Evolutionary conservation across 1,140 invertebrate genomes (phyloP), one percentile per base, ranked within the genome.

Genomic region (Atta colombica): DNA sequence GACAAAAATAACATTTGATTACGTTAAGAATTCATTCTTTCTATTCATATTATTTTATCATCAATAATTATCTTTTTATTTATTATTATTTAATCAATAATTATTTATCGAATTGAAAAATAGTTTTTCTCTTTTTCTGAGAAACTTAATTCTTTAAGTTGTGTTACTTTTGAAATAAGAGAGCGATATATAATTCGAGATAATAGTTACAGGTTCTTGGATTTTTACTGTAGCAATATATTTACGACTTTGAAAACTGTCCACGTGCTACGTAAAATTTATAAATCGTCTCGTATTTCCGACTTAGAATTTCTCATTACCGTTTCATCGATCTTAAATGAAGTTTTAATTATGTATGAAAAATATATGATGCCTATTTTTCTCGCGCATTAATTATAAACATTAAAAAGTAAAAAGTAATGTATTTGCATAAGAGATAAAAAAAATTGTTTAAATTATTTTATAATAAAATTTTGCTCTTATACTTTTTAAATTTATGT

Each of bases 311-410:
- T 16, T 53, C 18, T 66, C 25, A 28, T 80, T 68, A 53, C 18
- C 25, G 12, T 51, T 63, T 21, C 0, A 68, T 80, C 49, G 53
- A 80, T 68, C 45, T 80, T 7, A 51, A 80, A 68, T 78, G 0
- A 68, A 53, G 18, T 35, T 35, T 39, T 61, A 77, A 39, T 77
- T 53, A 55, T 66, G 53, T 66, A 68, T 53, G 7, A 68, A 21
- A 25, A 21, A 18, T n/a, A 39, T 25, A 18, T 21, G 8, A 4
- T 35, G 69, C 14, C 51, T n/a, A 45, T 28, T 21, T 14, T 28
- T 25, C 10, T 31, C 12, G 21, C 16, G 14, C n/a, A 35, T 53
- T 6, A 68, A 14, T 35, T 18, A 53, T 53, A 12, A 80, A 0
- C 35, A 39, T 80, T 66, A 35, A 68, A 72, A 39, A 63, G 49